Evolutionary conservation across 2,113 vertebrate genomes (phyloP), one percentile per base, ranked within the genome.

Genomic region (Romanogobio albipinnatus): DNA sequence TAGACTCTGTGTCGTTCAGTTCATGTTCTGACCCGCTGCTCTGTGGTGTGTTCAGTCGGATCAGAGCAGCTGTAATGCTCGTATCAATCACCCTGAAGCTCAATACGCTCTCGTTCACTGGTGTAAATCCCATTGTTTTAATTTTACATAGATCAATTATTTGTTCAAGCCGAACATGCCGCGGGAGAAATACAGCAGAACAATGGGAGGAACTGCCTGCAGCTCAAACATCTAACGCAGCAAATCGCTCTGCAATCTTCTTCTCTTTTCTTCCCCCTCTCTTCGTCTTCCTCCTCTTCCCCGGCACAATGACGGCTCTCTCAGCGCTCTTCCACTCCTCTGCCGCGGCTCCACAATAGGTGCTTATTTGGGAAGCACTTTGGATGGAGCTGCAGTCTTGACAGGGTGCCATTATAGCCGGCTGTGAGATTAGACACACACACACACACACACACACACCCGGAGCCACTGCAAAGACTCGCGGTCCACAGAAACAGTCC

Each of bases 101-200:
- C 91, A 80, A 92, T 93, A 61, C 91, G 91, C 92, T 93, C 91
- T 87, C 87, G 84, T 84, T 90, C 51, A 47, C 70, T 76, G 68
- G 78, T 85, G 92, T 88, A 93, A 94, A 94, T 93, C 93, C 90
- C 92, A 92, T 90, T 86, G 90, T 93, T 88, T 85, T 88, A 92
- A 93, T 94, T 94, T 93, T 86, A 92, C 88, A 87, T 90, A 87
- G 85, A 94, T 95, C 93, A 94, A 94, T 95, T 92, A 91, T 90
- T 89, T 89, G 87, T 89, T 93, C 89, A 87, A 86, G 92, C 92
- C 90, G 81, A 88, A 87, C 90, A 84, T 88, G 84, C 86, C 86
- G 88, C 89, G 80, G 87, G 45, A 59, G 29, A 17, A 39, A 76
- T 43, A 62, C 17, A 81, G 56, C 53, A 56, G 53, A 56, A 88